Base-by-base conservation (phyloP, 2,888 invertebrate genomes). In the Diadegma fenestrale region DNA sequence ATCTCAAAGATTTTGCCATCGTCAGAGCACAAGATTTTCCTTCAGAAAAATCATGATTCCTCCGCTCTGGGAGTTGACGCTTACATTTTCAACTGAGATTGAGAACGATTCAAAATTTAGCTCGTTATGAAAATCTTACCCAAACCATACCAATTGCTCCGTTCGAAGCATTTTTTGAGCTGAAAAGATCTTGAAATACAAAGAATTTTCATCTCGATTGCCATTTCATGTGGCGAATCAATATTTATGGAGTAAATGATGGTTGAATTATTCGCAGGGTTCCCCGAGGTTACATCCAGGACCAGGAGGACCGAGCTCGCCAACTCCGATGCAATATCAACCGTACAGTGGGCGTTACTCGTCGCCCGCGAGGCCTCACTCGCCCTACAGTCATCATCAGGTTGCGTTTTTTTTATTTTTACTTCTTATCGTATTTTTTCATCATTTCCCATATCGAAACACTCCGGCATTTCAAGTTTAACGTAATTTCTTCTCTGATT, bases 291-390 rank as follows among this genome's bases (percentile, higher is more conserved):
- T 93, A 88, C 93, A 94, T 86, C 91, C 93, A 86, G 93, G 93
- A 78, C 93, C 93, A 72, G 93, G 93, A 86, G 93, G 93, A 82
- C 93, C 93, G n/a, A 93, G 92, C 90, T 93, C 93, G 83, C 93
- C 94, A 68, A 93, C 93, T 68, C 92, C 94, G 80, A 92, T 93
- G 92, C 93, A 94, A 90, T 94, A 94, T 92, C 94, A 93, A 88
- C 93, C 94, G 78, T 94, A 94, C 82, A 92, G 92, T 77, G 94
- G 93, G 88, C 93, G 94, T 80, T 94, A 94, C 88, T 91, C 94
- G 69, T 93, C 94, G 86, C 92, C 94, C 81, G 87, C 93, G 63
- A 92, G 94, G 90, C 92, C 94, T 71, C 94, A 93, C 71, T 91
- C 94, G 76, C 94, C 94, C 33, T 94, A 94, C 85, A 91, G 92